These are phyloP conservation scores for Platorchestia sp. DNA, from an alignment of 1,140 invertebrate species.

Conservation along the genomic window DNA sequence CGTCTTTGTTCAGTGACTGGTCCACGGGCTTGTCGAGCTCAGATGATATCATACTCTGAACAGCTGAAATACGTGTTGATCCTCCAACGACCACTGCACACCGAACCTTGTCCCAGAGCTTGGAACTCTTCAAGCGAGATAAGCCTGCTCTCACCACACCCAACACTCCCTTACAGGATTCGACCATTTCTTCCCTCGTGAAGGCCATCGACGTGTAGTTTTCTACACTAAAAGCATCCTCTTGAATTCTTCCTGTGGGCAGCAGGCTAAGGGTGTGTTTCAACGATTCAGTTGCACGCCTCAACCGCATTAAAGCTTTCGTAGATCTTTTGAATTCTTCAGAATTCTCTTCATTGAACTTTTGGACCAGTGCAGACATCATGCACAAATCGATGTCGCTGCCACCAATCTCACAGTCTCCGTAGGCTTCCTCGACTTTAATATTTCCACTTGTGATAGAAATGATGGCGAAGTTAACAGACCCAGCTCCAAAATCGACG, in stretches of 20 bases:
- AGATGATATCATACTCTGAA: not conserved
- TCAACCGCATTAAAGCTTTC: not conserved
- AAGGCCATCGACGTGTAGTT: not conserved
- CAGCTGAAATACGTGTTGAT: not conserved
- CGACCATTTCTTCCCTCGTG: not conserved
- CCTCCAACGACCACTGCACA: constrained; percentile 3
- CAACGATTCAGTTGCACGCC: not conserved
- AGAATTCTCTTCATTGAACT: not conserved
- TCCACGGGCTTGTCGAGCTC: not conserved
- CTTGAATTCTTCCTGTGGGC: not conserved
- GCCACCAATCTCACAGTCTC: not conserved
- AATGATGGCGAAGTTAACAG: not conserved
- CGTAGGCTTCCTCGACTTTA: not conserved
- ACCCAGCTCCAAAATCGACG: not conserved
- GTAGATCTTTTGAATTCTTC: not conserved
- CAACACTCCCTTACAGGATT: not conserved
- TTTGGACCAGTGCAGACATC: not conserved
- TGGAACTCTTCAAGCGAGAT: not conserved
- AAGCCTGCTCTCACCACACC: not conserved
- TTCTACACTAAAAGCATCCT: not conserved
- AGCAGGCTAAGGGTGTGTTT: not conserved
- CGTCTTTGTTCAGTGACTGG: constrained; percentile 10
- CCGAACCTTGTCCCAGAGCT: not conserved
- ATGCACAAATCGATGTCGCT: not conserved
- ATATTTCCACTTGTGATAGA: not conserved